Evolutionary conservation across 1,140 invertebrate species (phyloP).

Genomic region (Musca vetustissima): DNA sequence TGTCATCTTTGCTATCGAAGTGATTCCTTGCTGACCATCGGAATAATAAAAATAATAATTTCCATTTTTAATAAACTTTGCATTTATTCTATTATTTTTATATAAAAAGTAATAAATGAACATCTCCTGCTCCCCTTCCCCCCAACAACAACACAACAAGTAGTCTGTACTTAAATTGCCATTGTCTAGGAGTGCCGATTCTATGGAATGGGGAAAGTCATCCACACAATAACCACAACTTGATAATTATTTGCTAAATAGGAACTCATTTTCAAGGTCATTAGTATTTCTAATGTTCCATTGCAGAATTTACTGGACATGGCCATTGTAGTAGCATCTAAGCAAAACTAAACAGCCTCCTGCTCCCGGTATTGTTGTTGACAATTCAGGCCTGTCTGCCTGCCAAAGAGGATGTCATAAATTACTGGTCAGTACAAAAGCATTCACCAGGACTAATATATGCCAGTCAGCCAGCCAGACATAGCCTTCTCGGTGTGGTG

Average conservation of each 20-base stretch:
- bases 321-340: too few species aligned
- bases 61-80: too few species aligned
- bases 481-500: background rate
- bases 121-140: background rate
- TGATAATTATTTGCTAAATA: conserved; percentile 10
- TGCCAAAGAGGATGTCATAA: conserved; percentile 22
- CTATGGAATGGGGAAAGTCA: background rate
- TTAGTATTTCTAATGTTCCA: background rate
- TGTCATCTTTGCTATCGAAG: background rate
- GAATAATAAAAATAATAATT: too few species aligned
- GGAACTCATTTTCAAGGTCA: conserved; percentile 24
- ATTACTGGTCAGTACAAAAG: conserved; percentile 5
- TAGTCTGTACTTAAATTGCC: background rate
- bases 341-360: background rate
- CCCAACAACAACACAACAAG: conserved; percentile 4
- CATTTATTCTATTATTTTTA: too few species aligned
- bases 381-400: background rate
- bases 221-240: background rate
- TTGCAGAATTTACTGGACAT: background rate
- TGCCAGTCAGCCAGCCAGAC: background rate
- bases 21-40: too few species aligned
- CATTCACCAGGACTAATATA: background rate
- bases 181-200: background rate
- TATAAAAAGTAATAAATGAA: background rate
- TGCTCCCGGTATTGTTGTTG: background rate